Conservation (phyloP, 1,140 invertebrate genomes). For the Coenobita brevimanus region DNA sequence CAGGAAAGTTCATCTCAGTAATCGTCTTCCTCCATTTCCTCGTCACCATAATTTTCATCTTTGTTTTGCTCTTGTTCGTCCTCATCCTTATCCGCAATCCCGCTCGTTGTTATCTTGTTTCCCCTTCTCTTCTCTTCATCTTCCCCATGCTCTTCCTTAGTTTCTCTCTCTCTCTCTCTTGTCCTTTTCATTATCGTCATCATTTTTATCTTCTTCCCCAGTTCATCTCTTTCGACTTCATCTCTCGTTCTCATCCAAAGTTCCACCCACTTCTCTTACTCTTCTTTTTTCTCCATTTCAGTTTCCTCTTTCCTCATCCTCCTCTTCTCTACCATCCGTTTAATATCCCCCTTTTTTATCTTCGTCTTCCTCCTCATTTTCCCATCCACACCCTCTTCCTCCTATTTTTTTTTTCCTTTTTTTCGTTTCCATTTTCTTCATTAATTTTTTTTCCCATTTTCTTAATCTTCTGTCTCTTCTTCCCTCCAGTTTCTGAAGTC, state of each 20-base stretch:
- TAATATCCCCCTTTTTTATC: too few species aligned
- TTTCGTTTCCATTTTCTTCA: too few species aligned
- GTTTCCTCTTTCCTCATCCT: neutral
- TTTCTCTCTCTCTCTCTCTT: neutral
- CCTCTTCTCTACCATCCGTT: too few species aligned
- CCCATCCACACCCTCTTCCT: neutral
- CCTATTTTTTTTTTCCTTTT: constrained; percentile 3
- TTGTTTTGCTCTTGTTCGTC: neutral
- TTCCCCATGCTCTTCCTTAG: neutral
- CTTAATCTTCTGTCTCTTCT: too few species aligned
- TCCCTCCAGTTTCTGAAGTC: too few species aligned
- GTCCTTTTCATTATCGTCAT: neutral
- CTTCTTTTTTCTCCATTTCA: neutral
- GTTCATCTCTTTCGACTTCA: neutral
- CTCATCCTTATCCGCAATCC: too few species aligned
- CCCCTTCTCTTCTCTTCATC: neutral
- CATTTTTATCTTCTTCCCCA: neutral
- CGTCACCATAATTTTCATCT: neutral
- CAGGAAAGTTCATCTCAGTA: too few species aligned
- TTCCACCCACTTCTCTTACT: neutral
- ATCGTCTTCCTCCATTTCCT: too few species aligned
- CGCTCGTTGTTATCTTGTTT: too few species aligned
- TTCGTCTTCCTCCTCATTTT: too few species aligned
- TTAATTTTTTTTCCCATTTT: too few species aligned
- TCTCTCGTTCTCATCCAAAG: neutral